Conservation (phyloP, 1,140 invertebrate genomes). For the Listronotus bonariensis region DNA sequence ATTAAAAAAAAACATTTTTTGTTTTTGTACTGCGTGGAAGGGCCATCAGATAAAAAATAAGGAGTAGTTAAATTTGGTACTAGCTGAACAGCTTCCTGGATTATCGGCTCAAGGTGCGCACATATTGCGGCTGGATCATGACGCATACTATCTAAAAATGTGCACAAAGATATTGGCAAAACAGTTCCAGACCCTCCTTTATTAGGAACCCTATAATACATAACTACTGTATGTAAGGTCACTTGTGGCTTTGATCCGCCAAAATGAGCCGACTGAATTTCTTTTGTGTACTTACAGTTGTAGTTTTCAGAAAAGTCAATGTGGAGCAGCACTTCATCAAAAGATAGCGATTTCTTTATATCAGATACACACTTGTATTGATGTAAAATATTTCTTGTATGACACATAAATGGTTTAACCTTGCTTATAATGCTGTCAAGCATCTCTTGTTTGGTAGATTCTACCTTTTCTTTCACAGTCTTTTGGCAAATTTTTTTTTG, state of each 20-base stretch:
- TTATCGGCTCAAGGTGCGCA: too few species aligned
- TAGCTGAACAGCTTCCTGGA: too few species aligned
- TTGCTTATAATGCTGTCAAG: too few species aligned
- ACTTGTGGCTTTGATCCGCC: slow-evolving; percentile 26
- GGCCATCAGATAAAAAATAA: slow-evolving; percentile 12
- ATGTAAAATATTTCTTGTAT: too few species aligned
- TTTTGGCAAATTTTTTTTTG: too few species aligned
- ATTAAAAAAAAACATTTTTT: not conserved
- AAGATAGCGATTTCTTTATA: too few species aligned
- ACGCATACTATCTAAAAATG: slow-evolving; percentile 29
- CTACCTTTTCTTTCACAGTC: too few species aligned
- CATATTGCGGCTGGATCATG: slow-evolving; percentile 44
- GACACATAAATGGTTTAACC: too few species aligned
- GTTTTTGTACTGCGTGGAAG: slow-evolving; percentile 9
- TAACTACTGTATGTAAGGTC: not conserved
- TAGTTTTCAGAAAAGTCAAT: slow-evolving; percentile 45
- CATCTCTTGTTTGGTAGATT: too few species aligned
- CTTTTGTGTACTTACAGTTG: slow-evolving; percentile 39
- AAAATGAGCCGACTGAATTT: slow-evolving; percentile 45
- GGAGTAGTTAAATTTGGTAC: slow-evolving; percentile 2
- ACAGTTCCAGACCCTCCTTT: too few species aligned
- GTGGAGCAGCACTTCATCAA: slow-evolving; percentile 38
- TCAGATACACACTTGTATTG: too few species aligned
- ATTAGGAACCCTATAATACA: not conserved
- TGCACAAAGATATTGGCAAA: slow-evolving; percentile 6